Conservation (phyloP, 2,888 invertebrate species). For the Aspidiotus destructor region DNA sequence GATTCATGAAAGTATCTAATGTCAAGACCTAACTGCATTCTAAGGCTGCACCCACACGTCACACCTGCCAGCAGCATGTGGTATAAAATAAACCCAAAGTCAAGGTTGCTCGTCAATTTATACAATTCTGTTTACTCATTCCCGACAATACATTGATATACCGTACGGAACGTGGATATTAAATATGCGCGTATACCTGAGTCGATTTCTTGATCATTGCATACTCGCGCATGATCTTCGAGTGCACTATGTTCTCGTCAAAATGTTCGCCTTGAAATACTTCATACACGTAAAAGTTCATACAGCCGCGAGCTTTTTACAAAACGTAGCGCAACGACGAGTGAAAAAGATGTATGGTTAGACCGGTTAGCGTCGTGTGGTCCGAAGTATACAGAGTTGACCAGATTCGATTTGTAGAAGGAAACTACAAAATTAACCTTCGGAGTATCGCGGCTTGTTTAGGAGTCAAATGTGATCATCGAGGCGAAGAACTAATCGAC, state of each 20-base stretch:
- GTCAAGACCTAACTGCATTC: background rate
- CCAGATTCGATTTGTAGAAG: background rate
- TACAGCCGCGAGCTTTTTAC: background rate
- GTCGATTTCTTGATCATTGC: background rate
- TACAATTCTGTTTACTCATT: conserved; percentile 25
- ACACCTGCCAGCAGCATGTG: conserved; percentile 28
- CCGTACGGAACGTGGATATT: background rate
- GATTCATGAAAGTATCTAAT: background rate
- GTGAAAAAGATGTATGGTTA: background rate
- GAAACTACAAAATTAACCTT: background rate
- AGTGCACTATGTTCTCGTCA: background rate
- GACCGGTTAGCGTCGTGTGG: background rate
- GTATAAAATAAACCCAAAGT: conserved; percentile 20
- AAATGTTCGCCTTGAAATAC: background rate
- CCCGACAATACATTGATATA: background rate
- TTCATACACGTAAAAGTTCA: background rate
- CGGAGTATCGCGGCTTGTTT: background rate
- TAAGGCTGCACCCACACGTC: conserved; percentile 26
- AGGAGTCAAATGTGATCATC: background rate
- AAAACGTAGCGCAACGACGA: background rate
- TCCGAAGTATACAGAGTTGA: background rate
- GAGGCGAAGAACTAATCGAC: conserved; percentile 1
- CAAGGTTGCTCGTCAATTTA: conserved; percentile 21
- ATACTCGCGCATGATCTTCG: background rate
- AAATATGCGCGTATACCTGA: background rate